Evolutionary conservation across 2,797 vertebrate genomes (phyloP), one percentile per base, ranked within the genome.

Genomic region (Sebastes elongatus): DNA sequence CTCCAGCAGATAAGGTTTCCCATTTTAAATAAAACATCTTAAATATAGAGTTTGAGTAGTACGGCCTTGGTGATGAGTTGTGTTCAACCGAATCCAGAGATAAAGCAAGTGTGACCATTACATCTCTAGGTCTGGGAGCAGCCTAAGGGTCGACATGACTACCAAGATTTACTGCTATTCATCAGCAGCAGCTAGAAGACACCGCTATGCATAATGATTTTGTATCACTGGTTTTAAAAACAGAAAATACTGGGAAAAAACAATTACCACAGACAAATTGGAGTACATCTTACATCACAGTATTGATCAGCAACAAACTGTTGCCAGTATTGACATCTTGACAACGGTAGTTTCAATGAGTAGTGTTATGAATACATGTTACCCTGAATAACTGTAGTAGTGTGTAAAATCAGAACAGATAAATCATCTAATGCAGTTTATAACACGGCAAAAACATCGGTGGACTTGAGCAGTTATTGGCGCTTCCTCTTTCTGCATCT

Each of bases 1-100:
- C 82, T 85, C 55, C 71, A 0, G 67, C 23, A 33, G 90, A 81
- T 95, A 82, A 23, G 66, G 90, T 96, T 96, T 93, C 95, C 91
- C 89, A 91, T 94, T 94, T 95, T 95, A 95, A 96, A 96, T 96
- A 94, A 96, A 96, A 96, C 94, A 95, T 95, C 89, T 90, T 93
- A 93, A 93, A 94, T 91, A 92, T 83, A 92, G 85, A 85, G 82
- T 87, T 93, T 90, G 88, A 83, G 79, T 74, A 73, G 82, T 77
- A 71, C 71, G 70, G 81, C 76, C 78, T 69, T 18, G 49, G 55
- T 82, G 65, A 32, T 59, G 73, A 61, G 78, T 77, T 76, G 20
- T 33, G 59, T 76, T 76, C 46, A 87, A 88, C 80, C 71, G 71
- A 25, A 89, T 83, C 77, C 18, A 42, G 60, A 65, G 56, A 62